Evolutionary conservation across 1,140 invertebrate species (phyloP).

Genomic region (Drosophila yakuba): DNA sequence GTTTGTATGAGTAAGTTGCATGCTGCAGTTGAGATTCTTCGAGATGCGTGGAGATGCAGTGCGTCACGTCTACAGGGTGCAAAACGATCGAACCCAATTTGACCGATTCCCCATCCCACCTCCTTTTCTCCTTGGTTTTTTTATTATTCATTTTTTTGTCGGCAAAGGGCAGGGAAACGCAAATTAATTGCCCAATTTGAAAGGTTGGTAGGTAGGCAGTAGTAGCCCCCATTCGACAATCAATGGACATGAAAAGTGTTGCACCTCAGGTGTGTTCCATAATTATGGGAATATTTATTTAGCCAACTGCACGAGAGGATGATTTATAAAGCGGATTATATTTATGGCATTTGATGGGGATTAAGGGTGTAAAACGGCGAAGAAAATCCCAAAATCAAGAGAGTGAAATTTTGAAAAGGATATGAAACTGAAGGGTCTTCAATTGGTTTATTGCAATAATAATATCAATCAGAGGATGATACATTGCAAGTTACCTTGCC

Average conservation of each 20-base stretch:
- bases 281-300: constrained; percentile 56
- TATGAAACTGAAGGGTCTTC: neutral
- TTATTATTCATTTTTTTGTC: neutral
- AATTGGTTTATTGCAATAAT: neutral
- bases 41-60: constrained; percentile 25
- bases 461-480: neutral
- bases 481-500: too few species aligned
- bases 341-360: constrained; percentile 24
- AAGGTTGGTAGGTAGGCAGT: constrained; percentile 42
- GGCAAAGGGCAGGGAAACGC: constrained; percentile 29
- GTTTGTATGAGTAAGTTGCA: constrained; percentile 49
- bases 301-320: constrained; percentile 36
- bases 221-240: constrained; percentile 45
- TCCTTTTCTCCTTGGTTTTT: neutral
- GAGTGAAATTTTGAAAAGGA: neutral
- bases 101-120: constrained; percentile 24
- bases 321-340: constrained; percentile 28
- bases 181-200: constrained; percentile 74
- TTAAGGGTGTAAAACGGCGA: constrained; percentile 18
- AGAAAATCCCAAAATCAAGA: neutral
- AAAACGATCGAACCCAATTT: constrained; percentile 70
- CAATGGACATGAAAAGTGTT: constrained; percentile 56
- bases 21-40: constrained; percentile 72
- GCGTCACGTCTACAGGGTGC: constrained; percentile 64
- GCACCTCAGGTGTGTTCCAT: constrained; percentile 69